phyloP scores from a whole-genome alignment of 2,113 vertebrate species.

The Chloroceryle aenea region DNA sequence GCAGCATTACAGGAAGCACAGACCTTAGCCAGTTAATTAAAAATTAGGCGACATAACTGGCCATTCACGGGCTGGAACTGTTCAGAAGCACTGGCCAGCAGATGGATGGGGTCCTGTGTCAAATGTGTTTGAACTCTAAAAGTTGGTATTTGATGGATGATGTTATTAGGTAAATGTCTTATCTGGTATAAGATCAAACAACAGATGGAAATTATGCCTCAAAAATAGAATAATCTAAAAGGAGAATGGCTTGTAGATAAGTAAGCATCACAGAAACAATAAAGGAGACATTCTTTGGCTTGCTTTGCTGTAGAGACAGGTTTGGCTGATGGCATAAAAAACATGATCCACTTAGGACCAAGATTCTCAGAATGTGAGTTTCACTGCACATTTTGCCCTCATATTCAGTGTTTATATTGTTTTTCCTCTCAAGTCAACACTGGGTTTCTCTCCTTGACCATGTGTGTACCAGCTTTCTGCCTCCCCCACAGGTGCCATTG shows the following conservation, averaged over 20 bases:
- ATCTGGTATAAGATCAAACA: constrained; percentile 78
- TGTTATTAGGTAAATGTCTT: constrained; percentile 73
- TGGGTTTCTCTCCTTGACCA: background rate
- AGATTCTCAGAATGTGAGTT: background rate
- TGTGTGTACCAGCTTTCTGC: background rate
- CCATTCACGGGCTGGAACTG: constrained; percentile 49
- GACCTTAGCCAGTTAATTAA: constrained; percentile 19
- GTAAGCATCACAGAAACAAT: constrained; percentile 71
- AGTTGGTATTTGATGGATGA: constrained; percentile 67
- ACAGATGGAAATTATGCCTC: constrained; percentile 76
- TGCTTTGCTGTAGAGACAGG: constrained; percentile 36
- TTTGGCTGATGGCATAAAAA: constrained; percentile 38
- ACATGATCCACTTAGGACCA: background rate
- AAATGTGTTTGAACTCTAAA: constrained; percentile 58
- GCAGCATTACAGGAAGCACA: background rate
- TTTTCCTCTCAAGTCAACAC: background rate
- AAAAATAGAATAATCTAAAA: constrained; percentile 79
- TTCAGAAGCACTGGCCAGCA: constrained; percentile 53
- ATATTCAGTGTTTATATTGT: background rate
- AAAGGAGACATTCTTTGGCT: constrained; percentile 75
- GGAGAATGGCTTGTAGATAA: constrained; percentile 71
- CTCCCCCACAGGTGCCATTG: background rate
- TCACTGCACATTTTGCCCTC: background rate
- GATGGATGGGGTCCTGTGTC: constrained; percentile 46
- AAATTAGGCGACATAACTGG: constrained; percentile 42